phyloP scores from a whole-genome alignment of 2,888 invertebrate species.

The Itoplectis maculator region DNA sequence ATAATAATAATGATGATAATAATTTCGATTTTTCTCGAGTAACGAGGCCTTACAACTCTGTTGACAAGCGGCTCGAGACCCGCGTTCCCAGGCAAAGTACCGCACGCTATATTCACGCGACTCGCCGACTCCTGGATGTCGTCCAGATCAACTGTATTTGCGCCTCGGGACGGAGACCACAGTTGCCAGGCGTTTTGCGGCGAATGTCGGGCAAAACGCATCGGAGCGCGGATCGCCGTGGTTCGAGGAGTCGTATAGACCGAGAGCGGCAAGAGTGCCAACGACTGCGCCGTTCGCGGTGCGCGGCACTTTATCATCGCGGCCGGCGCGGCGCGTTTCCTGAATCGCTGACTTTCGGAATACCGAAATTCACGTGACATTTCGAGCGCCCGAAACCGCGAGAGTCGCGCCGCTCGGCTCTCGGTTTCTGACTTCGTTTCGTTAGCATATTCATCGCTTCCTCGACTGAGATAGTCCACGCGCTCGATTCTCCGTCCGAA shows the following conservation, averaged over 20 bases:
- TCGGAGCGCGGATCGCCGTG: too few species aligned
- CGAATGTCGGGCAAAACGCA: conserved; percentile 15
- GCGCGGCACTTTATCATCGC: conserved; percentile 45
- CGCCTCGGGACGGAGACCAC: conserved; percentile 41
- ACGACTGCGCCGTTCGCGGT: conserved; percentile 31
- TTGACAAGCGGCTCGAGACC: not conserved
- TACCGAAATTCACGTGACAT: conserved; percentile 55
- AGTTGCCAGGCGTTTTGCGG: conserved; percentile 41
- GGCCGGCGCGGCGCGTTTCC: conserved; percentile 51
- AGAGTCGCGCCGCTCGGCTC: conserved; percentile 5
- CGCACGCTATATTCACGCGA: conserved; percentile 39
- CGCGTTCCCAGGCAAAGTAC: conserved; percentile 36
- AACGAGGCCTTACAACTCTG: not conserved
- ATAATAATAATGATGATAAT: too few species aligned
- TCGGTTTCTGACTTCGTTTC: conserved; percentile 28
- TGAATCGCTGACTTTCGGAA: conserved; percentile 56
- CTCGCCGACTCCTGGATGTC: conserved; percentile 54
- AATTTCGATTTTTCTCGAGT: not conserved
- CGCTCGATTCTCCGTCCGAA: not conserved
- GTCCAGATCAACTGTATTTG: conserved; percentile 47
- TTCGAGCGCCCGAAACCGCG: conserved; percentile 43
- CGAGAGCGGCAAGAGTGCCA: conserved; percentile 29
- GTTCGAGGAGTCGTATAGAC: too few species aligned
- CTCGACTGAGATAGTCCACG: not conserved
- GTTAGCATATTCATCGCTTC: conserved; percentile 34